Base-by-base conservation (phyloP, 2,797 vertebrate genomes). In the Sebastes oblongus region DNA sequence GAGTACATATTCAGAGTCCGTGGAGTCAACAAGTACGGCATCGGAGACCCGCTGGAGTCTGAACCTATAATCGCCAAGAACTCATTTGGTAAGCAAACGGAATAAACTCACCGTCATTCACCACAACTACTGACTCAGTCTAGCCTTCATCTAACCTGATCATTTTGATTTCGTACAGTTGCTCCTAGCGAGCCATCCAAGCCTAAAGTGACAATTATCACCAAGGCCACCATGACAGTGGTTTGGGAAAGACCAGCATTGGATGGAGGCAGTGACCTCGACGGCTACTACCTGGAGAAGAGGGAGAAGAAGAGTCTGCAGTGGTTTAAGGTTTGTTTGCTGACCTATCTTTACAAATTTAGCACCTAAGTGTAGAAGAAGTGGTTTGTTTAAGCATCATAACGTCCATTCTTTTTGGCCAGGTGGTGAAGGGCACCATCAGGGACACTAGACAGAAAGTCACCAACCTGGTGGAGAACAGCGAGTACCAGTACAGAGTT, bases 391-490 rank as follows among this genome's bases (percentile, higher is more conserved):
- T 32, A 25, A 69, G 11, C 20, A 64, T 72, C 12, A 36, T 20
- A 9, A 20, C 7, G 2, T 77, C 1, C 1, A 3, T 59, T 68
- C 39, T 42, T 78, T 78, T 66, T 78, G 24, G 67, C 18, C 42
- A 95, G 94, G 97, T 99, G 86, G 91, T 96, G 80, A 99, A 99
- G 91, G 97, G 97, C 91, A 96, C 97, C 8, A 98, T 99, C 90
- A 97, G 98, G 86, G 98, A 99, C 92, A 99, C 98, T 61, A 97
- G 98, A 83, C 97, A 99, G 86, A 99, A 99, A 92, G 98, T 98
- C 78, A 94, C 94, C 54, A 96, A 95, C 87, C 96, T 99, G 78
- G 95, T 92, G 14, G 97, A 98, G 88, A 97, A 96, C 82, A 97
- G 95, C 0, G 98, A 99, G 83, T 99, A 99, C 92, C 97, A 99